A percentile compares a stretch with the other conserved stretches of the same genome.
Evolutionary conservation across 2,888 invertebrate genomes (phyloP).

Genomic region (Tribolium freemani): DNA sequence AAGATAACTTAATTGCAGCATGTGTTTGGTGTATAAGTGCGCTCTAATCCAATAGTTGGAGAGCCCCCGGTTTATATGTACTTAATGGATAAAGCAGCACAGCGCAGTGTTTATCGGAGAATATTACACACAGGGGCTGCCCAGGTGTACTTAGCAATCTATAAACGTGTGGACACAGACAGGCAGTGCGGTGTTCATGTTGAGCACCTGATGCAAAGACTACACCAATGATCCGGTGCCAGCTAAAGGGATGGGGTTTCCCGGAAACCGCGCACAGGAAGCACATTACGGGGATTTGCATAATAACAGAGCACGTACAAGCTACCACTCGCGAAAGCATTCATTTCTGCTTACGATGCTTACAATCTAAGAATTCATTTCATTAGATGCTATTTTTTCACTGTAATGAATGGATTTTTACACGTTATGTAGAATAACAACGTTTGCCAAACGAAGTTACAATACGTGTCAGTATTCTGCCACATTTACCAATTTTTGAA

Average conservation of each 20-base stretch:
- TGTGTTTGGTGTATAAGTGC: too few relatives aligned
- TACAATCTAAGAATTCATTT: neutral
- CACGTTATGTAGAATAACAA: neutral
- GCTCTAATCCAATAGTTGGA: neutral
- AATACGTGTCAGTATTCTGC: too few relatives aligned
- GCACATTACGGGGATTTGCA: conserved; percentile 50
- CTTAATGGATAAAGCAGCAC: neutral
- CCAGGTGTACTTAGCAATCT: conserved; percentile 14
- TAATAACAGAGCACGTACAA: conserved; percentile 50
- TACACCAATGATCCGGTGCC: conserved; percentile 43
- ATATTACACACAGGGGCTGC: neutral
- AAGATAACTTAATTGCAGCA: too few relatives aligned
- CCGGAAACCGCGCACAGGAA: conserved; percentile 51
- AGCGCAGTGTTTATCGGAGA: neutral
- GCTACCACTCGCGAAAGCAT: conserved; percentile 21
- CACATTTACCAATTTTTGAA: too few relatives aligned
- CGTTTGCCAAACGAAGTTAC: too few relatives aligned
- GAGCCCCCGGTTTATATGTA: neutral
- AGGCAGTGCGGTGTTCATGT: conserved; percentile 39
- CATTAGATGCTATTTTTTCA: neutral
- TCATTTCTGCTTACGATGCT: conserved; percentile 3
- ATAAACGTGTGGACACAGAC: conserved; percentile 43
- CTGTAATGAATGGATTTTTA: too few relatives aligned
- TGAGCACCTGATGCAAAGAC: conserved; percentile 44
- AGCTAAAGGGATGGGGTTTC: conserved; percentile 29